Evolutionary conservation across 2,797 vertebrate genomes (phyloP), one percentile per base, ranked within the genome.

Genomic region (Coranthus polyacanthus): DNA sequence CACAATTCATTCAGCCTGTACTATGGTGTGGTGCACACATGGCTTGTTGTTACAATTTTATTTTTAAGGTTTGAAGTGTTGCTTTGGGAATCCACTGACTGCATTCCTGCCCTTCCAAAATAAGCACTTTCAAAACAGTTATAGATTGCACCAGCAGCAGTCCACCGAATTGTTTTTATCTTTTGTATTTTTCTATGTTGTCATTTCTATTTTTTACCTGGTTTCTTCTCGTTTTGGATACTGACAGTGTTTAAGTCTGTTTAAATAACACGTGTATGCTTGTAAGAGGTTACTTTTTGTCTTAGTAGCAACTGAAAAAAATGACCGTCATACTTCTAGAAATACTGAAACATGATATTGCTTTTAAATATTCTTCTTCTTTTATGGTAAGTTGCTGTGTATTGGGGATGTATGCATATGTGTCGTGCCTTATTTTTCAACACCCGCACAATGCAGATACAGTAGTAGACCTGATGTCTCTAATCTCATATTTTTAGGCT

Each of bases 61-160:
- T 78, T 84, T 76, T 65, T 79, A 62, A 64, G 72, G 18, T n/a
- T 3, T n/a, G 20, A 54, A 7, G 53, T 60, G 63, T 67, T 66
- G 53, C 42, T 64, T 20, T n/a, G 29, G 46, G 26, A 36, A 39
- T 52, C 12, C 12, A 15, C 45, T 52, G 46, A 54, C 24, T 43
- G 12, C 41, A 54, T 73, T 69, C n/a, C 60, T 37, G 57, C 53
- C 58, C 34, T 47, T 46, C 51, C 42, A 41, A 37, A 22, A n/a
- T 21, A 17, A 49, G 44, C n/a, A 20, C 34, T 67, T 43, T 51
- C 41, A 34, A 50, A 24, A 36, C 18, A 26, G 32, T 71, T 60
- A 46, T 16, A 15, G n/a, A 52, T 41, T 1, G 13, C 36, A 49
- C 51, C 54, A 22, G 37, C 32, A 32, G 34, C 38, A 51, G 42